phyloP scores from a whole-genome alignment of 1,140 invertebrate genomes.

The Schmidtea mediterranea region DNA sequence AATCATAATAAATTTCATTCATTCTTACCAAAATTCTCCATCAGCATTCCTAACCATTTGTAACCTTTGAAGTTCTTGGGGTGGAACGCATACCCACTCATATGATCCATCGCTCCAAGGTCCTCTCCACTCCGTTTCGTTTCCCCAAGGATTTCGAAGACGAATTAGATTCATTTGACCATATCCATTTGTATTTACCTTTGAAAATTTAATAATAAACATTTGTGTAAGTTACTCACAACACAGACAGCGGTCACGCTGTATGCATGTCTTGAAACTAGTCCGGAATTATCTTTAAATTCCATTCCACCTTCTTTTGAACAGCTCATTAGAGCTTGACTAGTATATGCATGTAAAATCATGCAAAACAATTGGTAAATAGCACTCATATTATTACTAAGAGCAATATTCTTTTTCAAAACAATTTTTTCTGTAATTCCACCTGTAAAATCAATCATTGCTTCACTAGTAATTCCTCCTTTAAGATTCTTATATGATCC shows the following conservation, averaged over 20 bases:
- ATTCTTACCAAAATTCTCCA: conserved; percentile 64
- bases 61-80: conserved; percentile 54
- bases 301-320: conserved; percentile 46
- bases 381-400: too few species aligned
- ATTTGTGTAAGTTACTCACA: conserved; percentile 1
- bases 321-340: conserved; percentile 70
- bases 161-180: conserved; percentile 35
- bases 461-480: conserved; percentile 31
- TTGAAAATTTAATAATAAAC: too few species aligned
- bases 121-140: conserved; percentile 85
- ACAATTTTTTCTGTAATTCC: conserved; percentile 10
- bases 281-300: conserved; percentile 42
- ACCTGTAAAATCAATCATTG: conserved; percentile 31
- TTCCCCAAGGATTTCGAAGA: conserved; percentile 80
- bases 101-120: conserved; percentile 54
- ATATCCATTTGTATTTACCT: too few species aligned
- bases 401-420: conserved; percentile 7
- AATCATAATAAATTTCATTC: conserved; percentile 4
- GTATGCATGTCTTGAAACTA: conserved; percentile 62
- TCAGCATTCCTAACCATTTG: conserved; percentile 67
- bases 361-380: conserved; percentile 41
- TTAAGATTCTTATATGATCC: conserved; percentile 28
- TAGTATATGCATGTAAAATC: conserved; percentile 55
- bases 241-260: conserved; percentile 33
- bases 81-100: conserved; percentile 71